A percentile compares a stretch with the other conserved stretches of the same genome.
Evolutionary conservation across 2,888 invertebrate genomes (phyloP).

Genomic region (Trissolcus brochymenae): DNA sequence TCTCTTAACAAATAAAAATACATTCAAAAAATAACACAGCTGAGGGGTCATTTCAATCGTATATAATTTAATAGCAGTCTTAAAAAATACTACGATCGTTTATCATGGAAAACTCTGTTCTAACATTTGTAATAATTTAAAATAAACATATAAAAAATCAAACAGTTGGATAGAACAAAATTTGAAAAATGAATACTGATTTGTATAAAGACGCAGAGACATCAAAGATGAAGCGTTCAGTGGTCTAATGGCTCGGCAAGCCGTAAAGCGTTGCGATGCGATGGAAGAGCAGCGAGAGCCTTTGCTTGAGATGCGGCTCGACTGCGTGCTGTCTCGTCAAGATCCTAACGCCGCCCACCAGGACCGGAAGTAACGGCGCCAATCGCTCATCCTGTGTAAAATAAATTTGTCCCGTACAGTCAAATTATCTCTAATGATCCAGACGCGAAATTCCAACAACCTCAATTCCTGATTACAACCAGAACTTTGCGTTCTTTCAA

Average conservation of each 20-base stretch:
- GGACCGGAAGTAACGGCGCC: slow-evolving; percentile 79
- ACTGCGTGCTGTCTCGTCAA: slow-evolving; percentile 79
- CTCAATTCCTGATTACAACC: slow-evolving; percentile 46
- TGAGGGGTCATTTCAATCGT: not conserved
- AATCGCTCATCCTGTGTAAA: slow-evolving; percentile 77
- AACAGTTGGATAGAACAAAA: no score
- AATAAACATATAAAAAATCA: no score
- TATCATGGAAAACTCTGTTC: no score
- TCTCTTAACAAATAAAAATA: no score
- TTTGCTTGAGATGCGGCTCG: slow-evolving; percentile 78
- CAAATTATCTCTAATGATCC: slow-evolving; percentile 57
- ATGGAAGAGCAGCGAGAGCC: slow-evolving; percentile 79
- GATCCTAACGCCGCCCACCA: slow-evolving; percentile 79
- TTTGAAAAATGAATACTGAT: slow-evolving; percentile 31
- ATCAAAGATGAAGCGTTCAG: slow-evolving; percentile 32
- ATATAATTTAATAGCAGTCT: not conserved
- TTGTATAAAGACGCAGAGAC: slow-evolving; percentile 27
- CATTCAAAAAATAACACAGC: not conserved
- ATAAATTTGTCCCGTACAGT: slow-evolving; percentile 55
- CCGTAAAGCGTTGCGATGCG: slow-evolving; percentile 78
- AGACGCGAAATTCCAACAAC: slow-evolving; percentile 46
- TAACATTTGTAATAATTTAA: no score
- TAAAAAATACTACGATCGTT: no score
- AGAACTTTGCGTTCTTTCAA: slow-evolving; percentile 28
- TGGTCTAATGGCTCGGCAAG: slow-evolving; percentile 68